Percentiles rank a stretch among this genome's conserved stretches.
These are phyloP conservation scores for Leptinotarsa juncta DNA, from an alignment of 2,888 invertebrate species.

Conservation along the genomic window DNA sequence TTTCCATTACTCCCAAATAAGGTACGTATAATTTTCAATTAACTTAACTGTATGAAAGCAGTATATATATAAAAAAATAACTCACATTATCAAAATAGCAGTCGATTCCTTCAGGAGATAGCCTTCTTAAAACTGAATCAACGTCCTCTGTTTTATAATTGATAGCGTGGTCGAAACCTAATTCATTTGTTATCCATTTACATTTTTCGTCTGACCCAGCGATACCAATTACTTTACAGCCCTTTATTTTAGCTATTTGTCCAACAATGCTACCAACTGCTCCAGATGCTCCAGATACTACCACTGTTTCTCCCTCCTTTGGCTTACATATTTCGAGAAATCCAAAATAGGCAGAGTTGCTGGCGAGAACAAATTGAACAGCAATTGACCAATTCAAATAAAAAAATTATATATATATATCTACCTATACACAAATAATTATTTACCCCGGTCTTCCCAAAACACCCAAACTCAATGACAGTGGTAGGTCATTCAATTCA, in stretches of 20 bases:
- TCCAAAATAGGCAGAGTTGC: conserved; percentile 82
- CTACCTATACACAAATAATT: neutral
- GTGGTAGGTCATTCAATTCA: conserved; percentile 69
- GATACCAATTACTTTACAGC: conserved; percentile 77
- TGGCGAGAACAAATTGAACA: conserved; percentile 53
- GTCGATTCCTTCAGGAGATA: conserved; percentile 77
- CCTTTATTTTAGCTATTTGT: conserved; percentile 81
- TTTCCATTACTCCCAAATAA: too few relatives aligned
- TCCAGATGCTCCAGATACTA: conserved; percentile 80
- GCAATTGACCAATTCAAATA: neutral
- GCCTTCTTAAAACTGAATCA: conserved; percentile 68
- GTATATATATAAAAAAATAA: too few relatives aligned
- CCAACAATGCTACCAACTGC: conserved; percentile 84
- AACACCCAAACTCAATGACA: conserved; percentile 74
- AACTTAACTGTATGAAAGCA: too few relatives aligned
- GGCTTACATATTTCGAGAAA: conserved; percentile 78
- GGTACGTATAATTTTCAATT: too few relatives aligned
- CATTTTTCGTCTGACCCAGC: conserved; percentile 80
- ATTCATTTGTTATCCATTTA: conserved; percentile 72
- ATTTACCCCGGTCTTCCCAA: conserved; percentile 79
- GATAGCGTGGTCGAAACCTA: conserved; percentile 76
- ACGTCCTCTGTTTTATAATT: conserved; percentile 78
- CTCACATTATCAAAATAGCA: conserved; percentile 83
- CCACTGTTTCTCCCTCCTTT: conserved; percentile 79
- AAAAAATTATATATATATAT: too few relatives aligned